These are phyloP conservation scores for Agrochola litura DNA, from an alignment of 2,888 invertebrate species.

Conservation along the genomic window DNA sequence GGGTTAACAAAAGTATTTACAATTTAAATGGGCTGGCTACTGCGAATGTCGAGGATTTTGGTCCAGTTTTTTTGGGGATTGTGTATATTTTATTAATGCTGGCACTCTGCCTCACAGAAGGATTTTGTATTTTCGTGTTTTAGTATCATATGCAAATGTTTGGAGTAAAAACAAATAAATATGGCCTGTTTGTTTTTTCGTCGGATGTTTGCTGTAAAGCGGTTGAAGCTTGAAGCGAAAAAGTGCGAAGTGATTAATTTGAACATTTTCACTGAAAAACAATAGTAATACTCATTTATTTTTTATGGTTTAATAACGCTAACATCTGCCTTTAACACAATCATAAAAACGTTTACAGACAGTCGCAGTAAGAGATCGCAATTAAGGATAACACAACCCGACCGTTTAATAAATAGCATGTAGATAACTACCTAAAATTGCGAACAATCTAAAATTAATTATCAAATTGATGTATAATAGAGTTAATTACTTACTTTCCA, in stretches of 20 bases:
- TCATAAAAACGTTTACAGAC: not conserved
- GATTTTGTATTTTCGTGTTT: slow-evolving; percentile 35
- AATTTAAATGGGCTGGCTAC: slow-evolving; percentile 69
- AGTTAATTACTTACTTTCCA: slow-evolving; percentile 3
- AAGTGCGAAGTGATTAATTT: slow-evolving; percentile 6
- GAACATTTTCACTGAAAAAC: not conserved
- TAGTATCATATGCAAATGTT: slow-evolving; percentile 33
- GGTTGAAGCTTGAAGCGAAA: slow-evolving; percentile 4
- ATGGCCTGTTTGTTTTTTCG: slow-evolving; percentile 12
- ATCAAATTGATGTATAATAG: not conserved
- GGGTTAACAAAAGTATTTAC: slow-evolving; percentile 63
- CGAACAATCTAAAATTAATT: slow-evolving; percentile 2
- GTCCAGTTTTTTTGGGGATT: slow-evolving; percentile 22
- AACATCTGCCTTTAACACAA: too few relatives aligned
- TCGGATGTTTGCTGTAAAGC: slow-evolving; percentile 3
- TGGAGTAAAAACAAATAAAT: slow-evolving; percentile 38
- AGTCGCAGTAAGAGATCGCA: not conserved
- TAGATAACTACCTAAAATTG: not conserved
- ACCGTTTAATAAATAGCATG: slow-evolving; percentile 1
- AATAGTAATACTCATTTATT: not conserved
- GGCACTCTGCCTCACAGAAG: slow-evolving; percentile 31
- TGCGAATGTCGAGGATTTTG: slow-evolving; percentile 37
- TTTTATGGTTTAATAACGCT: not conserved
- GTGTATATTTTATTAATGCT: slow-evolving; percentile 53
- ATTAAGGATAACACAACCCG: slow-evolving; percentile 23